Evolutionary conservation across 2,113 vertebrate genomes (phyloP).

Genomic region (Oplegnathus fasciatus): DNA sequence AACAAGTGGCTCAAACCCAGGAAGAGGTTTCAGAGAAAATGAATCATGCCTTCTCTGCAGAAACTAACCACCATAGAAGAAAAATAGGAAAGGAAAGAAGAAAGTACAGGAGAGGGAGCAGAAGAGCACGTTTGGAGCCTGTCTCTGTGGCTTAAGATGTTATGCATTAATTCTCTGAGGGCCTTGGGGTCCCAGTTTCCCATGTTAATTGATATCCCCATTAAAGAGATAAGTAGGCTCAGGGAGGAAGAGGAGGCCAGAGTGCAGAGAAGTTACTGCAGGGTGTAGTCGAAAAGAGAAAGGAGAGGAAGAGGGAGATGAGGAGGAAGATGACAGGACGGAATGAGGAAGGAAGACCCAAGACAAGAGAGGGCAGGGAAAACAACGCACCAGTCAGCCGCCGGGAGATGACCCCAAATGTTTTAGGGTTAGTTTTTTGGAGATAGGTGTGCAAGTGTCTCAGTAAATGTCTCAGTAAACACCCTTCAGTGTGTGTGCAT

Average conservation of each 20-base stretch:
- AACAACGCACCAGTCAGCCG: not conserved
- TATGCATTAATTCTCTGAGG: conserved; percentile 70
- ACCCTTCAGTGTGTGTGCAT: not conserved
- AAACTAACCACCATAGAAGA: conserved; percentile 37
- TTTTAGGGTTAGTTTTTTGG: conserved; percentile 21
- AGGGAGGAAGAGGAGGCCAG: conserved; percentile 44
- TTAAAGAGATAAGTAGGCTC: conserved; percentile 74
- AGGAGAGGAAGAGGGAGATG: conserved; percentile 20
- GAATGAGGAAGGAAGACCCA: conserved; percentile 21
- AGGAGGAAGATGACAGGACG: conserved; percentile 27
- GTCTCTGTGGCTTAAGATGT: conserved; percentile 64
- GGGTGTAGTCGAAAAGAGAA: conserved; percentile 33
- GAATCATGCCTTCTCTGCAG: conserved; percentile 46
- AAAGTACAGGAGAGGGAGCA: conserved; percentile 25
- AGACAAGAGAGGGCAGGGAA: conserved; percentile 29
- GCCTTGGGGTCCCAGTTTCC: conserved; percentile 67
- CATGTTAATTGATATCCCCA: conserved; percentile 80
- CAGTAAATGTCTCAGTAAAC: conserved; percentile 22
- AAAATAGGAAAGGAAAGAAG: conserved; percentile 39
- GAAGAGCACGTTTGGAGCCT: conserved; percentile 47
- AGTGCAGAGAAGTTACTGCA: conserved; percentile 59
- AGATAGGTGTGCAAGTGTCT: conserved; percentile 19
- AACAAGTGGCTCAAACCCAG: conserved; percentile 40
- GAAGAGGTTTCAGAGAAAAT: conserved; percentile 38
- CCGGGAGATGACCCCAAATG: conserved; percentile 26